Percentiles rank a stretch among this genome's conserved stretches.
Conservation (phyloP, 2,113 vertebrate species). For the Phyllostomus hastatus region DNA sequence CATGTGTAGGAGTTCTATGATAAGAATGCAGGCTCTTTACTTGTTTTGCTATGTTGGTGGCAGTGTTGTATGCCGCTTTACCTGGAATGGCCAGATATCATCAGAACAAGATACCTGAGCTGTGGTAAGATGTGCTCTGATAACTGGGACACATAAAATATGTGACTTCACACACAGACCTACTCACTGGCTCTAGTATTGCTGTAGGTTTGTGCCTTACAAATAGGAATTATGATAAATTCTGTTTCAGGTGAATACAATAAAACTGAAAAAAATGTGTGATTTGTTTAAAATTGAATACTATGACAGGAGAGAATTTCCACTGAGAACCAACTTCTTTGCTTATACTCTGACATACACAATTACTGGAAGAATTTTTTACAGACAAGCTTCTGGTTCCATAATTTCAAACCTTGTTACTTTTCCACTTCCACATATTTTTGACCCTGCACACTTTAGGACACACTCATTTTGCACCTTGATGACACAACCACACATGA, state of each 20-base stretch:
- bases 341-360: not conserved
- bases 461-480: not conserved
- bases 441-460: not conserved
- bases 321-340: not conserved
- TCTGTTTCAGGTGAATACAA: not conserved
- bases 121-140: not conserved
- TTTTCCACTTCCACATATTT: not conserved
- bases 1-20: not conserved
- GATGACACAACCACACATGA: not conserved
- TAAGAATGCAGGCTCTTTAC: not conserved
- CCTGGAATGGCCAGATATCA: not conserved
- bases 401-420: not conserved
- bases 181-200: not conserved
- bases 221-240: not conserved
- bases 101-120: not conserved
- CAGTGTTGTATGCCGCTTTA: not conserved
- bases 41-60: not conserved
- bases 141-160: not conserved
- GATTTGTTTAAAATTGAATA: not conserved
- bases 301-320: constrained; percentile 10
- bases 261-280: not conserved
- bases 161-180: not conserved
- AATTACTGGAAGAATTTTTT: not conserved
- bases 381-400: not conserved
- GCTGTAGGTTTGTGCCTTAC: not conserved